These are phyloP conservation scores for Procambarus clarkii DNA, from an alignment of 1,140 invertebrate genomes.

Conservation along the genomic window DNA sequence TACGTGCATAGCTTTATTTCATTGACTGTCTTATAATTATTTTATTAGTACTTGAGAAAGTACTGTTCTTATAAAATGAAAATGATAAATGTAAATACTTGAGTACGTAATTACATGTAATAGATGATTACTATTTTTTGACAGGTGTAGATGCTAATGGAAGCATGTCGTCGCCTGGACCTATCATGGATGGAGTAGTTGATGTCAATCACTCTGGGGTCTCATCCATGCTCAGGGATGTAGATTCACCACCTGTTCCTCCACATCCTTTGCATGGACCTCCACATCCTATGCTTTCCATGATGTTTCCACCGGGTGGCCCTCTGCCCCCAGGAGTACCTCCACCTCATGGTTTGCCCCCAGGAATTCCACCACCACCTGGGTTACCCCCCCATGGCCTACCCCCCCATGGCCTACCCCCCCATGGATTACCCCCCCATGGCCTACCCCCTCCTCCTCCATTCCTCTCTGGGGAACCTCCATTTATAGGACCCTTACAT, in stretches of 20 bases:
- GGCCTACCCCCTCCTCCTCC: conserved; percentile 43
- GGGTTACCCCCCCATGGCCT: conserved; percentile 35
- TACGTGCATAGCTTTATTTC: too few species aligned
- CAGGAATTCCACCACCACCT: conserved; percentile 50
- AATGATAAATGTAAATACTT: too few species aligned
- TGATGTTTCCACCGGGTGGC: conserved; percentile 54
- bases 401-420: conserved; percentile 20
- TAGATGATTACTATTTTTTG: conserved; percentile 1
- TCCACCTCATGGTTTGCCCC: conserved; percentile 48
- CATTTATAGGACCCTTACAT: conserved; percentile 56
- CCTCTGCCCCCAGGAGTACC: conserved; percentile 45
- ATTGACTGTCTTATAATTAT: too few species aligned
- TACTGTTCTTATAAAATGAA: too few species aligned
- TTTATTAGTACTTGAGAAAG: too few species aligned
- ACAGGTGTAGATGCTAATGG: conserved; percentile 68
- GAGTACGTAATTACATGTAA: not conserved
- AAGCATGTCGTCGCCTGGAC: conserved; percentile 51
- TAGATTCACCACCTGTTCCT: conserved; percentile 36
- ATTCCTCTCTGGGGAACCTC: conserved; percentile 44
- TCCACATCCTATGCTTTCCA: conserved; percentile 32
- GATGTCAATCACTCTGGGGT: conserved; percentile 42
- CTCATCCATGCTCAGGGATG: conserved; percentile 15
- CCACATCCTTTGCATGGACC: conserved; percentile 58
- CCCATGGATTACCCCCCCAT: conserved; percentile 42
- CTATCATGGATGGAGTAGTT: conserved; percentile 41